These are phyloP conservation scores for Caloenas nicobarica DNA, from an alignment of 2,113 vertebrate genomes.

Conservation along the genomic window DNA sequence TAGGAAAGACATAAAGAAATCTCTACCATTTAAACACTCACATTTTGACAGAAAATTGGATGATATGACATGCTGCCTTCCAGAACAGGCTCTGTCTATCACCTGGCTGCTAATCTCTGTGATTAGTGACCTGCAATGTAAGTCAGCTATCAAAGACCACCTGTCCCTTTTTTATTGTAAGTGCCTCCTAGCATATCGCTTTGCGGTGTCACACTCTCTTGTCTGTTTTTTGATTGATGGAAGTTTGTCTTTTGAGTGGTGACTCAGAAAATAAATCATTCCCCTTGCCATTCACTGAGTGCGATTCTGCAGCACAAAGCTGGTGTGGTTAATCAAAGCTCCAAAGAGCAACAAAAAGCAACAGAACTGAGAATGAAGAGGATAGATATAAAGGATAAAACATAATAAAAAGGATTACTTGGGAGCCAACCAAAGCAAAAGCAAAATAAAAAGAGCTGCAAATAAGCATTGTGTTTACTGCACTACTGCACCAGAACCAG, in stretches of 20 bases:
- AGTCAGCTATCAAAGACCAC: conserved; percentile 65
- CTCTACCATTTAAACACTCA: conserved; percentile 24
- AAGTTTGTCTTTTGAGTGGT: conserved; percentile 61
- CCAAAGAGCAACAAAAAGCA: conserved; percentile 53
- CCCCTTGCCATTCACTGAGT: conserved; percentile 54
- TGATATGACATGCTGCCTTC: conserved; percentile 37
- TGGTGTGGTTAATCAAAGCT: conserved; percentile 46
- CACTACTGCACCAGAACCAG: background rate
- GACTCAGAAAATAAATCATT: conserved; percentile 69
- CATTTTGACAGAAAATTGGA: conserved; percentile 60
- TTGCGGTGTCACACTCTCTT: conserved; percentile 54
- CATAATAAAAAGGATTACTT: conserved; percentile 59
- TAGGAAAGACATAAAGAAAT: conserved; percentile 17
- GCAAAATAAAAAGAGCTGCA: conserved; percentile 19
- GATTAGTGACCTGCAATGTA: conserved; percentile 67
- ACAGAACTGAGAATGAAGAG: background rate
- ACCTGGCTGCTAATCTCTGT: conserved; percentile 64
- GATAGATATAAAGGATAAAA: conserved; percentile 36
- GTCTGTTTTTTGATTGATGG: conserved; percentile 64
- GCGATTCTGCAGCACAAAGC: conserved; percentile 39
- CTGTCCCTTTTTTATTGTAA: conserved; percentile 54
- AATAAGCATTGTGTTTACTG: background rate
- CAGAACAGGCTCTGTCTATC: conserved; percentile 45
- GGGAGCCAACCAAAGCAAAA: conserved; percentile 1
- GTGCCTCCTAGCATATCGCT: conserved; percentile 13